Conservation (phyloP, 2,113 vertebrate species). For the Ariopsis seemanni region DNA sequence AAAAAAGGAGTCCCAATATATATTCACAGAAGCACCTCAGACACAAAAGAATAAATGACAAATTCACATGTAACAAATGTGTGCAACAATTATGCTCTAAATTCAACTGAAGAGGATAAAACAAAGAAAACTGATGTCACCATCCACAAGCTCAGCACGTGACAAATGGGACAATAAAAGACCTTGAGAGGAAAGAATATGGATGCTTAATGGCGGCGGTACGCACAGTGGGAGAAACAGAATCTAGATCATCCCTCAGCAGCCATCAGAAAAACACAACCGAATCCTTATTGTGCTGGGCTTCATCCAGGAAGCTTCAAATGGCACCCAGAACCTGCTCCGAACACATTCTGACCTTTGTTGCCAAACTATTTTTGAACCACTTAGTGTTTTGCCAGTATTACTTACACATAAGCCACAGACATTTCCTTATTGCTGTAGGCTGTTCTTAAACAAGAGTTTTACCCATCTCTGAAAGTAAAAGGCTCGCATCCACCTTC, state of each 20-base stretch:
- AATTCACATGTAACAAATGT: slow-evolving; percentile 14
- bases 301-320: slow-evolving; percentile 24
- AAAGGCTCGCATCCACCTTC: neutral
- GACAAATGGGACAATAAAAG: slow-evolving; percentile 44
- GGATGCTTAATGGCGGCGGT: neutral
- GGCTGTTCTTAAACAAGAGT: neutral
- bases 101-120: slow-evolving; percentile 22
- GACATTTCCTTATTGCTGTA: slow-evolving; percentile 3
- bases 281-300: neutral
- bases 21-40: neutral
- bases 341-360: neutral
- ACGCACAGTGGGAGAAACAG: slow-evolving; percentile 8
- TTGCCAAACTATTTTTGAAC: neutral
- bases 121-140: slow-evolving; percentile 13
- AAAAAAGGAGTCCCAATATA: neutral
- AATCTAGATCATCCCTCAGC: neutral
- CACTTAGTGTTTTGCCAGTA: slow-evolving; percentile 6
- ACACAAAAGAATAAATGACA: slow-evolving; percentile 4
- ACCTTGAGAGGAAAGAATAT: slow-evolving; percentile 45
- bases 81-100: neutral
- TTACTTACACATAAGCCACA: neutral
- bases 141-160: slow-evolving; percentile 4
- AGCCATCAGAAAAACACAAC: slow-evolving; percentile 14
- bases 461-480: neutral
- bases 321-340: neutral